Evolutionary conservation across 2,888 invertebrate species (phyloP).

Genomic region (Apodemia hepburni): DNA sequence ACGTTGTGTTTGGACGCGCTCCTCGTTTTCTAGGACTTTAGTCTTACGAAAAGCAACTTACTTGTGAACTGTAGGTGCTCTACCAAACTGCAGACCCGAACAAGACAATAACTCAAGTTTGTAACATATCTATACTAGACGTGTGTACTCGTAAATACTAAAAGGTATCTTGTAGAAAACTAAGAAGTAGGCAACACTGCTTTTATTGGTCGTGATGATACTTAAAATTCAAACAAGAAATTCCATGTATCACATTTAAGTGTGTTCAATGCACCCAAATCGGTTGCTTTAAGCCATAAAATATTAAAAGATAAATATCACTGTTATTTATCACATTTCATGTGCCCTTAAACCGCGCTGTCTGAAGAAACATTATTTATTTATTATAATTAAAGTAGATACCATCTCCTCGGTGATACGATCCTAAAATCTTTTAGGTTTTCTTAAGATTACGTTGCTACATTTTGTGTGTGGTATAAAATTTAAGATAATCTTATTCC

Average conservation of each 20-base stretch:
- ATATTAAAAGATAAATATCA: conserved; percentile 27
- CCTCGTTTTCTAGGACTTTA: no score
- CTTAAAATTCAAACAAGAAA: background rate
- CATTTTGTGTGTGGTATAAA: conserved; percentile 27
- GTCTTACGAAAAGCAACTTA: no score
- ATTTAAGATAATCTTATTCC: conserved; percentile 4
- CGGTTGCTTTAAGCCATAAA: conserved; percentile 16
- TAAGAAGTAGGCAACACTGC: no score
- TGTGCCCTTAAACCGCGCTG: conserved; percentile 27
- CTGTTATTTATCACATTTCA: conserved; percentile 26
- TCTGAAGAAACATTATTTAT: conserved; percentile 35
- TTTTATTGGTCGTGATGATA: background rate
- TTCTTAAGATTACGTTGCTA: conserved; percentile 37
- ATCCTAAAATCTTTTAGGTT: conserved; percentile 35
- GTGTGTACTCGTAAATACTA: no score
- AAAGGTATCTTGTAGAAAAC: no score
- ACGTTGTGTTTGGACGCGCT: no score
- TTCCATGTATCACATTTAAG: background rate
- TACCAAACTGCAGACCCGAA: no score
- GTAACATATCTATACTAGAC: no score
- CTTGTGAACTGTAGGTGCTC: no score
- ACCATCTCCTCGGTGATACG: conserved; percentile 34
- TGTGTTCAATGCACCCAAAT: background rate
- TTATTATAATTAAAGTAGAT: conserved; percentile 39
- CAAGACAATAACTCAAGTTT: no score